Percentiles rank a stretch among this genome's conserved stretches.
Evolutionary conservation across 2,888 invertebrate genomes (phyloP).

Genomic region (Mimumesa dahlbomi): DNA sequence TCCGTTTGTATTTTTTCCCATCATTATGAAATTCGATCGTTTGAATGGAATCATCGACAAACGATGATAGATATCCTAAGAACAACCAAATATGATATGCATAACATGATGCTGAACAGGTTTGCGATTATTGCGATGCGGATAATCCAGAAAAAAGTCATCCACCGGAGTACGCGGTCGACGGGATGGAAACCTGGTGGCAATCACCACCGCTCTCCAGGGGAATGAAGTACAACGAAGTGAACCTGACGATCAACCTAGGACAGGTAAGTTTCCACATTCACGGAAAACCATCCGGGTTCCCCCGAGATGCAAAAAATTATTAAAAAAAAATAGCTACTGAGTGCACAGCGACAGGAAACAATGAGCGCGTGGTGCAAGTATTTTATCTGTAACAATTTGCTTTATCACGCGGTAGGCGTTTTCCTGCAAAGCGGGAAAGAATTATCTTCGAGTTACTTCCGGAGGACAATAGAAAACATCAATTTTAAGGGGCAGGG

Average conservation of each 20-base stretch:
- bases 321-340: not conserved
- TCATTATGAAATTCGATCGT: no score
- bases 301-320: no score
- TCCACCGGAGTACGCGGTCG: constrained; percentile 95
- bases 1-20: no score
- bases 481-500: constrained; percentile 28
- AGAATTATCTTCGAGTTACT: constrained; percentile 63
- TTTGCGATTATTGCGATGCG: constrained; percentile 95
- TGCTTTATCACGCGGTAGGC: constrained; percentile 67
- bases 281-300: no score
- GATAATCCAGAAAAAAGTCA: constrained; percentile 89
- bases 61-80: no score
- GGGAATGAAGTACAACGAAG: constrained; percentile 97
- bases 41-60: no score
- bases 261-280: constrained; percentile 90
- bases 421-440: constrained; percentile 70
- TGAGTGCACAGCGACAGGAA: constrained; percentile 40
- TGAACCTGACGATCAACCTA: constrained; percentile 97
- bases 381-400: constrained; percentile 58
- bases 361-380: constrained; percentile 40
- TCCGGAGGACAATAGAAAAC: constrained; percentile 58
- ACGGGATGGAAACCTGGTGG: constrained; percentile 99
- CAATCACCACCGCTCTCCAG: constrained; percentile 98
- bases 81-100: no score
- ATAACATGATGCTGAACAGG: constrained; percentile 84